These are phyloP conservation scores for Taurulus bubalis DNA, from an alignment of 2,113 vertebrate genomes.

Conservation along the genomic window DNA sequence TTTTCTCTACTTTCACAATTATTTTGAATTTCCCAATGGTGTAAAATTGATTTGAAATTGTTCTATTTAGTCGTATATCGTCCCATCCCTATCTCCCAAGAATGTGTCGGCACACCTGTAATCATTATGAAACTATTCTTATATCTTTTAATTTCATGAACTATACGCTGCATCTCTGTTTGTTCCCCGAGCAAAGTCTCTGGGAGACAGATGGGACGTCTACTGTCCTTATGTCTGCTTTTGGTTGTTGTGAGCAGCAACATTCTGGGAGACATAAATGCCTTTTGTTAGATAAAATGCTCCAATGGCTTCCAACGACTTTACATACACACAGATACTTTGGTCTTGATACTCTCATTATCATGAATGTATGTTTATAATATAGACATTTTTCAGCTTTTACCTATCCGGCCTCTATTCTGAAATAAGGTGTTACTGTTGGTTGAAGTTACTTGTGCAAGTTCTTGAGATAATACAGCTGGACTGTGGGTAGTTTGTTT, in stretches of 20 bases:
- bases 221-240: slow-evolving; percentile 20
- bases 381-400: slow-evolving; percentile 2
- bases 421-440: slow-evolving; percentile 1
- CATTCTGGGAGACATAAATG: neutral
- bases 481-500: slow-evolving; percentile 39
- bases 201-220: slow-evolving; percentile 34
- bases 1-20: too few relatives aligned
- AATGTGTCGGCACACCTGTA: slow-evolving; percentile 1
- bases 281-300: neutral
- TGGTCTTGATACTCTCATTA: neutral
- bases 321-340: neutral
- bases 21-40: too few relatives aligned
- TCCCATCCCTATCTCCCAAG: neutral
- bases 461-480: slow-evolving; percentile 27
- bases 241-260: slow-evolving; percentile 17
- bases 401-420: neutral
- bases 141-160: too few relatives aligned
- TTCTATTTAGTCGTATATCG: neutral
- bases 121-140: neutral
- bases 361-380: neutral
- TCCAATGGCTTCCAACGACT: neutral
- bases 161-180: neutral
- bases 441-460: slow-evolving; percentile 7
- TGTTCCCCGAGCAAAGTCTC: neutral
- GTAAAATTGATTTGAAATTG: too few relatives aligned